Conservation (phyloP, 2,888 invertebrate genomes). For the Sminthurides aquaticus region DNA sequence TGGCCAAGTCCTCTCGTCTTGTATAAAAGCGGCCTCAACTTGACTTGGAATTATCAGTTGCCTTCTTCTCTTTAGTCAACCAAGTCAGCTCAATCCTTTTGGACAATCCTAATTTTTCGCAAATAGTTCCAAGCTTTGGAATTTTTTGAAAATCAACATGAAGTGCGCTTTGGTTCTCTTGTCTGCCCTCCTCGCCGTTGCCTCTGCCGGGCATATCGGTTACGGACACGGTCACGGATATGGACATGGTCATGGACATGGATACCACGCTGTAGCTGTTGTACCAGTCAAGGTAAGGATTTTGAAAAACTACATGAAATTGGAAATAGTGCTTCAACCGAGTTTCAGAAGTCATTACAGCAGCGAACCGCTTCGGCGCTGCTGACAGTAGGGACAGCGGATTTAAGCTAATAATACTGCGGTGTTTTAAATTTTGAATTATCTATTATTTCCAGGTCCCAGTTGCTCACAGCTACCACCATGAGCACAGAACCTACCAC, state of each 20-base stretch:
- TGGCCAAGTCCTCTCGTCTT: not conserved
- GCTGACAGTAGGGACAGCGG: too few species aligned
- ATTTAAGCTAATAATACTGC: too few species aligned
- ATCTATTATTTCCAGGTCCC: slow-evolving; percentile 30
- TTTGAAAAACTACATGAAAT: not conserved
- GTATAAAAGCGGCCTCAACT: not conserved
- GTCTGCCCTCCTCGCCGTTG: slow-evolving; percentile 31
- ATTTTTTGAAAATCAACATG: slow-evolving; percentile 23
- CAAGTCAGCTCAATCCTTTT: slow-evolving; percentile 1
- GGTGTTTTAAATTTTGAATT: too few species aligned
- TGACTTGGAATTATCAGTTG: not conserved
- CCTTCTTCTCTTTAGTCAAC: not conserved
- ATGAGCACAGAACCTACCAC: slow-evolving; percentile 42
- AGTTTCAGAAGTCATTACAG: not conserved
- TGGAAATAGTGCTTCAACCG: too few species aligned
- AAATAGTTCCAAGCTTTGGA: slow-evolving; percentile 12
- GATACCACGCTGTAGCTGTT: slow-evolving; percentile 29
- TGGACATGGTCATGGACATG: slow-evolving; percentile 22
- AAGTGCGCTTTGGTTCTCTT: slow-evolving; percentile 36
- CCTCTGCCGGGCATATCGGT: slow-evolving; percentile 31
- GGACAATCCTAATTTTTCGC: slow-evolving; percentile 7
- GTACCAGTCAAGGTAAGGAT: slow-evolving; percentile 33
- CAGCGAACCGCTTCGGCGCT: too few species aligned
- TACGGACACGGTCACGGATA: slow-evolving; percentile 22
- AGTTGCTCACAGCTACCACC: slow-evolving; percentile 40